These are phyloP conservation scores for Sipha flava DNA, from an alignment of 1,140 invertebrate genomes.

Conservation along the genomic window DNA sequence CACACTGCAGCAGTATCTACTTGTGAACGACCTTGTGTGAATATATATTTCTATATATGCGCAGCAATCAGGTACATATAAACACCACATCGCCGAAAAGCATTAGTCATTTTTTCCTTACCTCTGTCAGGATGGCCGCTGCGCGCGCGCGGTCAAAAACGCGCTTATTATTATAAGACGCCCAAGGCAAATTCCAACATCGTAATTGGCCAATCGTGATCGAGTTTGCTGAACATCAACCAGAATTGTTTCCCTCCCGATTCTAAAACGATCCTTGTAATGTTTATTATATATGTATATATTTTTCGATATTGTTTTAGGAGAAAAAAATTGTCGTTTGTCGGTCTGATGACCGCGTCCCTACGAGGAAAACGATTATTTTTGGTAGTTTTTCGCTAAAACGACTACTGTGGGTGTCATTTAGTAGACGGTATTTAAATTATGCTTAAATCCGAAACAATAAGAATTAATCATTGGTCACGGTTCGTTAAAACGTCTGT, in stretches of 20 bases:
- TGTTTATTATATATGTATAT: neutral
- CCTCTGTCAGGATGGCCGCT: neutral
- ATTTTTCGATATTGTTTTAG: too few relatives aligned
- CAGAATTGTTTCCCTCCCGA: neutral
- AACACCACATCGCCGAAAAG: neutral
- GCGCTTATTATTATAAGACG: neutral
- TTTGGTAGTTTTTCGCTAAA: too few relatives aligned
- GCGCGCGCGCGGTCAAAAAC: neutral
- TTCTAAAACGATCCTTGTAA: neutral
- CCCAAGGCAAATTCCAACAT: slow-evolving; percentile 17
- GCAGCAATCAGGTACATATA: neutral
- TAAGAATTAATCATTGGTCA: neutral
- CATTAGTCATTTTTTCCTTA: slow-evolving; percentile 3
- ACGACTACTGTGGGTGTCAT: too few relatives aligned
- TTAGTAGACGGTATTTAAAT: neutral
- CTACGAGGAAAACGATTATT: too few relatives aligned
- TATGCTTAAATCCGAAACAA: neutral
- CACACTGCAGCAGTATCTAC: neutral
- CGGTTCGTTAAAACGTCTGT: neutral
- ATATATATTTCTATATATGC: too few relatives aligned
- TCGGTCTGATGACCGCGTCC: too few relatives aligned
- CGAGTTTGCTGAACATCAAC: slow-evolving; percentile 11
- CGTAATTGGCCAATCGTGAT: slow-evolving; percentile 24
- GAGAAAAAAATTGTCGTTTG: too few relatives aligned
- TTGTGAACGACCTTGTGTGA: neutral